Conservation (phyloP, 2,797 vertebrate genomes). For the Rhinella marina region DNA sequence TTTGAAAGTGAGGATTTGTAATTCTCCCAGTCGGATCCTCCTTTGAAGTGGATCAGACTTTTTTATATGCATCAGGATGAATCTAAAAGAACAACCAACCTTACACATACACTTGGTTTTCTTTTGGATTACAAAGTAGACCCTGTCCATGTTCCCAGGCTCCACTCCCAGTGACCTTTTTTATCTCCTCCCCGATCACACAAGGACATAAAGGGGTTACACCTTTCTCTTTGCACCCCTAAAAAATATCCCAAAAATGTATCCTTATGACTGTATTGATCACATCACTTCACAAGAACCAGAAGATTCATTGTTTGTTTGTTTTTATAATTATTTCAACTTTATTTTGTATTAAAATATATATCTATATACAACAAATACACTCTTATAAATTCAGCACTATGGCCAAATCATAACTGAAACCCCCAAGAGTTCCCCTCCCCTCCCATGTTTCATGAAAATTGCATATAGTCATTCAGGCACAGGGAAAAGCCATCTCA, state of each 20-base stretch:
- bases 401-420: slow-evolving; percentile 33
- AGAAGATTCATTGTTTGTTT: no score
- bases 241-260: not conserved
- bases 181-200: not conserved
- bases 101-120: slow-evolving; percentile 44
- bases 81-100: slow-evolving; percentile 42
- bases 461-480: slow-evolving; percentile 67
- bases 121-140: slow-evolving; percentile 51
- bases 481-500: slow-evolving; percentile 65
- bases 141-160: slow-evolving; percentile 23
- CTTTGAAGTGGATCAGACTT: slow-evolving; percentile 57
- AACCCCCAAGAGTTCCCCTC: slow-evolving; percentile 19
- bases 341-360: slow-evolving; percentile 45
- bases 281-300: not conserved
- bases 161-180: slow-evolving; percentile 20
- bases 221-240: not conserved
- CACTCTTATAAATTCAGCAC: slow-evolving; percentile 24
- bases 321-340: slow-evolving; percentile 19
- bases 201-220: not conserved
- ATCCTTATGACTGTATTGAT: not conserved
- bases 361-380: slow-evolving; percentile 54
- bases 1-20: slow-evolving; percentile 63
- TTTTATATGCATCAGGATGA: slow-evolving; percentile 46
- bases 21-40: slow-evolving; percentile 36
- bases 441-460: slow-evolving; percentile 60